Conservation (phyloP, 2,113 vertebrate species). For the Potamarius usumacintae region DNA sequence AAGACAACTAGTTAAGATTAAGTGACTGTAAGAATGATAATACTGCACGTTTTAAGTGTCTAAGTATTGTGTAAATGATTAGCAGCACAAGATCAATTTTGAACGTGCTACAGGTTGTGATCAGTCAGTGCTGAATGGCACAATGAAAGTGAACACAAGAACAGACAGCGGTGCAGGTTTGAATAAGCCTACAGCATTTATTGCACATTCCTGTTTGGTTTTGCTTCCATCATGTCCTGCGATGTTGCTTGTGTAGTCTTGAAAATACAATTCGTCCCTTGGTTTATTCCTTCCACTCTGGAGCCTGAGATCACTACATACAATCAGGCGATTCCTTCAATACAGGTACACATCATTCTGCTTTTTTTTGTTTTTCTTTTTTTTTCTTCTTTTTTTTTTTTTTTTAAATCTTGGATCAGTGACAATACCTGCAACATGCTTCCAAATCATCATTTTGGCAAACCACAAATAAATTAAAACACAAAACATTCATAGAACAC, state of each 20-base stretch:
- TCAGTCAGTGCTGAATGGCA: background rate
- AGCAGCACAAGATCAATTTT: background rate
- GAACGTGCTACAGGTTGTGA: background rate
- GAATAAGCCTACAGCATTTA: slow-evolving; percentile 79
- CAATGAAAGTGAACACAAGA: slow-evolving; percentile 29
- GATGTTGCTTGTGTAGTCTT: slow-evolving; percentile 60
- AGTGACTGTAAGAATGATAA: background rate
- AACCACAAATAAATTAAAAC: slow-evolving; percentile 80
- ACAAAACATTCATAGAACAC: slow-evolving; percentile 75
- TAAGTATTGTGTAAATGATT: background rate
- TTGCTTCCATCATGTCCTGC: slow-evolving; percentile 67
- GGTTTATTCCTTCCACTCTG: slow-evolving; percentile 42
- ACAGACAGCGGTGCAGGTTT: slow-evolving; percentile 61
- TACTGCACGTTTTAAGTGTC: background rate
- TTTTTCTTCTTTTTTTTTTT: slow-evolving; percentile 50
- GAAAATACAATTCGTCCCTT: slow-evolving; percentile 62
- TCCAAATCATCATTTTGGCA: slow-evolving; percentile 77
- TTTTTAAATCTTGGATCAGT: slow-evolving; percentile 63
- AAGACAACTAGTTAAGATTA: background rate
- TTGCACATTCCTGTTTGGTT: slow-evolving; percentile 84
- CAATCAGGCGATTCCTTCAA: slow-evolving; percentile 54
- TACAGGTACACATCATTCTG: slow-evolving; percentile 68
- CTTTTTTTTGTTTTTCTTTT: slow-evolving; percentile 55
- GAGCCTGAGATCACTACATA: slow-evolving; percentile 53
- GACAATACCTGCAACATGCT: slow-evolving; percentile 74